Percentiles rank a stretch among this genome's conserved stretches.
Conservation (phyloP, 2,797 vertebrate genomes). For the Serranus cabrilla region DNA sequence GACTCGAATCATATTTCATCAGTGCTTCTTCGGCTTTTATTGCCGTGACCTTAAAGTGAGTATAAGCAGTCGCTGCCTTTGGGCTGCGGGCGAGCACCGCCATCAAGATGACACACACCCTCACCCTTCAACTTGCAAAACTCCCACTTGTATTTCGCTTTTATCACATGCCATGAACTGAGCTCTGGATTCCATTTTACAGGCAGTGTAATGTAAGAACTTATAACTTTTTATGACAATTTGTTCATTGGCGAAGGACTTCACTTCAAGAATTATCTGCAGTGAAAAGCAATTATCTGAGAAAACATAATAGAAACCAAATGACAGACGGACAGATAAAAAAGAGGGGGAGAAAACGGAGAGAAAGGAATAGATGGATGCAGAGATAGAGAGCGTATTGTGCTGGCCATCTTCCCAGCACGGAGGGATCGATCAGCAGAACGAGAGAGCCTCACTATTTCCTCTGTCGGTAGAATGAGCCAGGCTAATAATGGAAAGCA, state of each 20-base stretch:
- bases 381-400: constrained; percentile 60
- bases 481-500: constrained; percentile 77
- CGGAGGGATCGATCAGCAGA: constrained; percentile 70
- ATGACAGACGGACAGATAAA: constrained; percentile 58
- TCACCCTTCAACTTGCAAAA: constrained; percentile 56
- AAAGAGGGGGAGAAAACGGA: constrained; percentile 31
- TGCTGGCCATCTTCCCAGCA: constrained; percentile 74
- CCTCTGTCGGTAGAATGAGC: constrained; percentile 69
- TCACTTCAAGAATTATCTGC: constrained; percentile 65
- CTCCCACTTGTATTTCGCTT: constrained; percentile 66
- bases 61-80: constrained; percentile 61
- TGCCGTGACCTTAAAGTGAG: constrained; percentile 72
- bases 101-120: constrained; percentile 64
- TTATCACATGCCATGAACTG: constrained; percentile 67
- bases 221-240: constrained; percentile 72
- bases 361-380: constrained; percentile 43
- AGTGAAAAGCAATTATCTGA: constrained; percentile 72
- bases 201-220: constrained; percentile 51
- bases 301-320: constrained; percentile 71
- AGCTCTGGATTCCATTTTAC: constrained; percentile 60
- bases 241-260: constrained; percentile 60
- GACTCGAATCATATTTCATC: constrained; percentile 75
- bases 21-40: constrained; percentile 72
- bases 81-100: constrained; percentile 35
- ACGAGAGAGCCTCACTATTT: constrained; percentile 66